Evolutionary conservation across 2,888 invertebrate genomes (phyloP).

Genomic region (Drosophila phalerata): DNA sequence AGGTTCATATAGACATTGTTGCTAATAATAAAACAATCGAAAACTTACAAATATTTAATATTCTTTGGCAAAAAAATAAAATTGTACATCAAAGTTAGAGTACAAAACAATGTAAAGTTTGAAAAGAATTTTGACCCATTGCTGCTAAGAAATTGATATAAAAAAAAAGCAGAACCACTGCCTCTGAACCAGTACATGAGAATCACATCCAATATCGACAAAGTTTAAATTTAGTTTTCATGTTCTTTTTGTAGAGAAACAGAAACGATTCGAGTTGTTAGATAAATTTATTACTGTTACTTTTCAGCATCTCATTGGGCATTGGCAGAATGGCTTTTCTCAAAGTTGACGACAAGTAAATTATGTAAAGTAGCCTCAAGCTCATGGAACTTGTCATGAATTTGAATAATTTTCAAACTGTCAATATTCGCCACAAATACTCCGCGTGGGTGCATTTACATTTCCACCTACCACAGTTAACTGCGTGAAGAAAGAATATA

Average conservation of each 20-base stretch:
- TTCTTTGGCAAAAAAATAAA: background rate
- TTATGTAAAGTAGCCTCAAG: conserved; percentile 72
- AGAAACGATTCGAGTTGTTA: conserved; percentile 13
- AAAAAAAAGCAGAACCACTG: background rate
- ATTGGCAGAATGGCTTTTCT: conserved; percentile 37
- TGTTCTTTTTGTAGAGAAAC: conserved; percentile 15
- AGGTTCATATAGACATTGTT: background rate
- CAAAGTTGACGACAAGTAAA: conserved; percentile 58
- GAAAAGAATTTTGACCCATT: conserved; percentile 11
- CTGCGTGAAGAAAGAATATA: conserved; percentile 38
- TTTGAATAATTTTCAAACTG: conserved; percentile 64
- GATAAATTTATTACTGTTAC: conserved; percentile 23
- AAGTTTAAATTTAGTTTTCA: conserved; percentile 43
- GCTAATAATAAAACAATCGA: background rate
- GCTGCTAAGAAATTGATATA: background rate
- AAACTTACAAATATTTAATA: background rate
- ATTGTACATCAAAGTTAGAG: conserved; percentile 1
- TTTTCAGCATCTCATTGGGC: conserved; percentile 8
- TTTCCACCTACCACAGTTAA: conserved; percentile 22
- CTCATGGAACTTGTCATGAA: conserved; percentile 64
- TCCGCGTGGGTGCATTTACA: conserved; percentile 36
- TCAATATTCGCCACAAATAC: conserved; percentile 28
- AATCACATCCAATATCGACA: conserved; percentile 2
- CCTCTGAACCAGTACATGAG: conserved; percentile 3
- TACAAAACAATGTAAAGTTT: conserved; percentile 21